Base-by-base conservation (phyloP, 2,113 vertebrate species). In the Lota lota region DNA sequence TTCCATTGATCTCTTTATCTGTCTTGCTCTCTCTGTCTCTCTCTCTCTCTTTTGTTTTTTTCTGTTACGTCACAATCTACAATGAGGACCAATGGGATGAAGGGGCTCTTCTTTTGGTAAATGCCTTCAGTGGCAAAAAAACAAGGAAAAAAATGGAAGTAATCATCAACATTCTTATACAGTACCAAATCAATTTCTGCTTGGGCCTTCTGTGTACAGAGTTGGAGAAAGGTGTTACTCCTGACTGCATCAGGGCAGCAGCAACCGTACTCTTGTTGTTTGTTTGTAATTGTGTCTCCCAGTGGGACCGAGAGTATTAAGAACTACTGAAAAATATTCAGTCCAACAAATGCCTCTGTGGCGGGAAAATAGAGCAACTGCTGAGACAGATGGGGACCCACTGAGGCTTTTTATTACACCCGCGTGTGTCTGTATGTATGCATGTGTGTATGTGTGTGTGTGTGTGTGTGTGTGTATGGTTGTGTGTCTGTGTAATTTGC, bases 91-190 rank as follows among this genome's bases (percentile, higher is more conserved):
- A 87, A 83, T 89, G 88, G 85, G 88, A 87, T 50, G 50, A 87
- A 85, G 85, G 87, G 87, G 86, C 88, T 90, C 70, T 65, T 88
- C 86, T 78, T 83, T 87, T 76, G 87, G 85, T 89, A 79, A 76
- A 54, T 5, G 53, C 53, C 4, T 83, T 68, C 77, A 79, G 84
- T 78, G 79, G 83, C 82, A 82, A 84, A 85, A 85, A 72, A 58
- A 75, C 22, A 73, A 74, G 75, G 10, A 20, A 40, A 51, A 8
- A 65, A 50, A 21, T 10, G 21, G 5, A 0, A 40, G 36, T 40
- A 40, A 40, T 6, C 36, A 11, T 5, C 36, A 1, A 11, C 36
- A 40, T 40, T 40, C 36, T 40, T 40, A 10, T 40, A 59, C 28
- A 57, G 57, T 33, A 79, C 66, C 77, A 33, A 66, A 70, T 64